phyloP scores from a whole-genome alignment of 2,888 invertebrate genomes.

The Tineola bisselliella region DNA sequence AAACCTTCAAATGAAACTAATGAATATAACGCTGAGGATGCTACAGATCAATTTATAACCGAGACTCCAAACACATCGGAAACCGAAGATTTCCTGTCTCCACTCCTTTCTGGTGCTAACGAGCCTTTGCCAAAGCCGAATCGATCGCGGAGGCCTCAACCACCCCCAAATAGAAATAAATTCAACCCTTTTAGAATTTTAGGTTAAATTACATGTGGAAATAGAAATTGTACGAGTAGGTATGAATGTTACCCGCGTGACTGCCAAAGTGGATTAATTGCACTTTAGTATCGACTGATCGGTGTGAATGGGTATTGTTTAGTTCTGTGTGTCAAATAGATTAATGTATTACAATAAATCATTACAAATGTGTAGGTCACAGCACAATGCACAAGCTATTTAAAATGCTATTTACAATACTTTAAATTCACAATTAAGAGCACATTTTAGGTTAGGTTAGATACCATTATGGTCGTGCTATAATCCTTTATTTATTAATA shows the following conservation, averaged over 20 bases:
- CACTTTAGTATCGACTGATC: conserved; percentile 28
- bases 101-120: conserved; percentile 51
- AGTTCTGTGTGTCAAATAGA: conserved; percentile 9
- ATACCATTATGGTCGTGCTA: not conserved
- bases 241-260: conserved; percentile 22
- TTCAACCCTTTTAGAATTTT: conserved; percentile 61
- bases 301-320: conserved; percentile 3
- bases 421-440: not conserved
- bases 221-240: not conserved
- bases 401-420: not conserved
- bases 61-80: conserved; percentile 27
- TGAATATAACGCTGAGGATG: not conserved
- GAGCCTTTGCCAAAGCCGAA: conserved; percentile 51
- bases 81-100: conserved; percentile 48
- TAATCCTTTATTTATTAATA: too few species aligned
- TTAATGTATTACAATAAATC: not conserved
- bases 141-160: conserved; percentile 47
- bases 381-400: conserved; percentile 3
- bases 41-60: not conserved
- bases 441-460: not conserved
- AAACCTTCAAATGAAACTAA: not conserved
- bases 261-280: conserved; percentile 37
- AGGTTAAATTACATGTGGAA: conserved; percentile 35
- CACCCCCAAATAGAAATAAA: conserved; percentile 44
- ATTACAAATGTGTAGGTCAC: not conserved